Conservation (phyloP, 2,888 invertebrate species). For the Tetranychus truncatus region DNA sequence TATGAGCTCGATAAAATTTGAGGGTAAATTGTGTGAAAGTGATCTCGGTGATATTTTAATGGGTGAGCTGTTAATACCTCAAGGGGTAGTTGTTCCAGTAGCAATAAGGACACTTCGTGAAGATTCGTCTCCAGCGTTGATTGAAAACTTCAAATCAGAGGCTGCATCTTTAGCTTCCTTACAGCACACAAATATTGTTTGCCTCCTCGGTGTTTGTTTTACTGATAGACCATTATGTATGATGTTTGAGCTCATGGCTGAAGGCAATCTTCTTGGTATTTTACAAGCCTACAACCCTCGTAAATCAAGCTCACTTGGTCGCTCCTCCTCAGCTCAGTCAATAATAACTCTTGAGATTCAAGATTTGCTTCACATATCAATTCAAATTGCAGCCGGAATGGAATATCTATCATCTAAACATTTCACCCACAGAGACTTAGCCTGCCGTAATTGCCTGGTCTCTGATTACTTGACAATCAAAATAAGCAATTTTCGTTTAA, state of each 20-base stretch:
- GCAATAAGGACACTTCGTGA: slow-evolving; percentile 9
- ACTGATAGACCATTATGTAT: slow-evolving; percentile 44
- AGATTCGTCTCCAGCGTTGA: background rate
- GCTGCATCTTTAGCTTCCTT: slow-evolving; percentile 3
- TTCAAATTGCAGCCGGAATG: slow-evolving; percentile 10
- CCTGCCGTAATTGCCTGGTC: slow-evolving; percentile 3
- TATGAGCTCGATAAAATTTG: background rate
- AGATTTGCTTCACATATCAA: slow-evolving; percentile 10
- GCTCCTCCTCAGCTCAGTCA: slow-evolving; percentile 7
- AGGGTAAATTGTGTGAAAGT: slow-evolving; percentile 9
- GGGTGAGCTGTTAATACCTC: slow-evolving; percentile 10
- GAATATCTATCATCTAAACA: slow-evolving; percentile 9
- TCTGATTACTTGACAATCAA: slow-evolving; percentile 10
- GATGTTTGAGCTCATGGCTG: slow-evolving; percentile 41
- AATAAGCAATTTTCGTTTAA: slow-evolving; percentile 1
- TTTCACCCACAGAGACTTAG: slow-evolving; percentile 8
- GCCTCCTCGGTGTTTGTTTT: slow-evolving; percentile 47
- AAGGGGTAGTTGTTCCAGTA: background rate
- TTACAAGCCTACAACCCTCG: background rate
- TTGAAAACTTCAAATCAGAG: slow-evolving; percentile 7
- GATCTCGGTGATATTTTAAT: slow-evolving; percentile 6
- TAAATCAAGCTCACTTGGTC: slow-evolving; percentile 4
- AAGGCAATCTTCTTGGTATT: slow-evolving; percentile 3
- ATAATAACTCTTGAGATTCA: background rate
- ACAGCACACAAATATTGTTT: slow-evolving; percentile 49